These are phyloP conservation scores for Uropsilus gracilis DNA, from an alignment of 2,113 vertebrate species.

Conservation along the genomic window DNA sequence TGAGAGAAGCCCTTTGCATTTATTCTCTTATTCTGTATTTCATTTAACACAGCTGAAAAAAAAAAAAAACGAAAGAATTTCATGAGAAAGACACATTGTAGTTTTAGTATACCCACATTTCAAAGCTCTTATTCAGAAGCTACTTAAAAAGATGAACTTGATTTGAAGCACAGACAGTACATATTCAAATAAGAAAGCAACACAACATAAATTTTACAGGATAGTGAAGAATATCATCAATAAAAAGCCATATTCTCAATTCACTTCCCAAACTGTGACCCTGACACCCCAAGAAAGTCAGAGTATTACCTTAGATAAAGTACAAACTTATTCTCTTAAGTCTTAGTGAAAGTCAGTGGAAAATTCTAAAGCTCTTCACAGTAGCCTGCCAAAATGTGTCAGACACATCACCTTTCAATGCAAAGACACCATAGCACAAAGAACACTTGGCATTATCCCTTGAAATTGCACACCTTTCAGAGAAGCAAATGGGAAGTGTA, in stretches of 20 bases:
- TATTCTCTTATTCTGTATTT: conserved; percentile 62
- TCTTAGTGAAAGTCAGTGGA: conserved; percentile 44
- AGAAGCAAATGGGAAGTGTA: conserved; percentile 73
- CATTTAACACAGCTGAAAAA: conserved; percentile 51
- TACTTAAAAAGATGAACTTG: conserved; percentile 65
- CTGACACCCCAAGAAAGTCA: conserved; percentile 1
- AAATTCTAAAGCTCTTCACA: conserved; percentile 67
- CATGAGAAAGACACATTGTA: conserved; percentile 29
- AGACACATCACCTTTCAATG: conserved; percentile 80
- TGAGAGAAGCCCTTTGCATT: conserved; percentile 34
- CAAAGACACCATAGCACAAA: conserved; percentile 76
- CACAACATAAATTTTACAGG: conserved; percentile 9
- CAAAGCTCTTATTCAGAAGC: conserved; percentile 62
- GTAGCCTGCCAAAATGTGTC: conserved; percentile 78
- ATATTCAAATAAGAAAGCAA: conserved; percentile 19
- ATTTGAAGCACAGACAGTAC: neutral
- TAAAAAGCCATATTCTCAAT: conserved; percentile 9
- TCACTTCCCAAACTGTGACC: neutral
- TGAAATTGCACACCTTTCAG: conserved; percentile 72
- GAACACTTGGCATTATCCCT: conserved; percentile 69
- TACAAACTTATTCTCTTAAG: conserved; percentile 41
- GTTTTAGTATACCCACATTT: conserved; percentile 45
- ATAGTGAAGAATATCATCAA: neutral
- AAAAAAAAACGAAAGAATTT: conserved; percentile 45
- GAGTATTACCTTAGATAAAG: conserved; percentile 48